phyloP scores from a whole-genome alignment of 2,888 invertebrate genomes.

The Beris morrisii region DNA sequence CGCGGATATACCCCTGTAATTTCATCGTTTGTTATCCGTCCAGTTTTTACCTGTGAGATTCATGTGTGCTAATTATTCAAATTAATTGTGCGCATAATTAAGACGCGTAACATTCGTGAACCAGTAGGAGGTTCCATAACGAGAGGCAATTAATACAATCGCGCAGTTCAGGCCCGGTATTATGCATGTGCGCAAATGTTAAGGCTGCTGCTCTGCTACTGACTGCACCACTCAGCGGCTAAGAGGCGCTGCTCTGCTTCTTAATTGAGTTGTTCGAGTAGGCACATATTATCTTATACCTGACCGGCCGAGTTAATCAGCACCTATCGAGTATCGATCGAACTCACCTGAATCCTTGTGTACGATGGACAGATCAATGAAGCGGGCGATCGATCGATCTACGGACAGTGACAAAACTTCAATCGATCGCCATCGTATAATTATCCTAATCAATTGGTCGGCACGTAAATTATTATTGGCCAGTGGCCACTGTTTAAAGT shows the following conservation, averaged over 20 bases:
- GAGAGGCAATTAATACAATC: constrained; percentile 43
- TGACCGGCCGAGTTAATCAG: constrained; percentile 13
- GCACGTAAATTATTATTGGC: constrained; percentile 4
- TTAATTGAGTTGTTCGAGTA: constrained; percentile 43
- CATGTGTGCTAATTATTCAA: constrained; percentile 43
- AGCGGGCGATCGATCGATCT: background rate
- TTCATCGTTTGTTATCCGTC: background rate
- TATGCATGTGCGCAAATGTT: background rate
- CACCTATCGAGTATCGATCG: background rate
- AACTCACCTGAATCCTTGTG: background rate
- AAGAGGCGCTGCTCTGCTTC: background rate
- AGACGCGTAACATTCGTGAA: constrained; percentile 36
- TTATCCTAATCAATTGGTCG: constrained; percentile 24
- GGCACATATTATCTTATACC: constrained; percentile 33
- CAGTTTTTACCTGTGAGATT: constrained; percentile 36
- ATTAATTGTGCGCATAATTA: constrained; percentile 44
- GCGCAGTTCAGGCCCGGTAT: background rate
- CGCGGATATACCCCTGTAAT: background rate
- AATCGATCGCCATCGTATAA: constrained; percentile 22
- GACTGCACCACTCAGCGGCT: too few relatives aligned
- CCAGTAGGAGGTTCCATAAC: constrained; percentile 42
- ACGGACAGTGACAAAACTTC: constrained; percentile 27
- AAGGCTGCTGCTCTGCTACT: background rate
- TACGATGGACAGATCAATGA: constrained; percentile 3
- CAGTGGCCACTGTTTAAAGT: constrained; percentile 23